Evolutionary conservation across 1,140 invertebrate genomes (phyloP), one percentile per base, ranked within the genome.

Genomic region (Chelonus insularis): DNA sequence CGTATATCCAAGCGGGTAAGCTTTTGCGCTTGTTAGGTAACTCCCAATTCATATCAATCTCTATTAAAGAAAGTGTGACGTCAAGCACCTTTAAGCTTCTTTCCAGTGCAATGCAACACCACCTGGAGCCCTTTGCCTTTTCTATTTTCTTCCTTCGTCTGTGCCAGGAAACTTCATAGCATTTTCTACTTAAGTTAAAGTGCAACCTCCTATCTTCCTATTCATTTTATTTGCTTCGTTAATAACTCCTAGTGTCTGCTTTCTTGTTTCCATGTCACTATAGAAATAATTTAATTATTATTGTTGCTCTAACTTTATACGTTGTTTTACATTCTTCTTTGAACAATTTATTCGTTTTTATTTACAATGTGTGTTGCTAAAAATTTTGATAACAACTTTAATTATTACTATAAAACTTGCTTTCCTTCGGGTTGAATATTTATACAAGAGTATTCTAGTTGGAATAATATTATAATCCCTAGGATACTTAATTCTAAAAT

Each of bases 31-130:
- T 34, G 45, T 59, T 59, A 34, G 57, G 43, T 57, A 59, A 25
- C 32, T 48, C 34, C 57, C 57, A 59, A 59, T 59, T 59, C 43
- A 59, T 59, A 59, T 59, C 57, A 59, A 59, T 59, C 57, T 59
- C 57, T 48, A 59, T 59, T 59, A 59, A 39, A 45, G 43, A 36
- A 47, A 48, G 23, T 59, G 34, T 47, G 32, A 50, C 57, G 57
- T 59, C 32, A 47, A 34, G 41, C 43, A 16, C 41, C 55, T 47
- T 57, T 45, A 45, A 57, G 43, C 43, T 59, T 59, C 47, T 37
- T 48, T 48, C 56, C 25, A 18, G 45, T 8, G 47, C 55, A 29
- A 47, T 57, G 41, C 39, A 47, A 21, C 43, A 45, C 14, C 43
- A 57, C 23, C 55, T 43, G 25, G 43, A 43, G 41, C 14, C 41